Base-by-base conservation (phyloP, 2,888 invertebrate genomes). In the Choreutis nemorana region DNA sequence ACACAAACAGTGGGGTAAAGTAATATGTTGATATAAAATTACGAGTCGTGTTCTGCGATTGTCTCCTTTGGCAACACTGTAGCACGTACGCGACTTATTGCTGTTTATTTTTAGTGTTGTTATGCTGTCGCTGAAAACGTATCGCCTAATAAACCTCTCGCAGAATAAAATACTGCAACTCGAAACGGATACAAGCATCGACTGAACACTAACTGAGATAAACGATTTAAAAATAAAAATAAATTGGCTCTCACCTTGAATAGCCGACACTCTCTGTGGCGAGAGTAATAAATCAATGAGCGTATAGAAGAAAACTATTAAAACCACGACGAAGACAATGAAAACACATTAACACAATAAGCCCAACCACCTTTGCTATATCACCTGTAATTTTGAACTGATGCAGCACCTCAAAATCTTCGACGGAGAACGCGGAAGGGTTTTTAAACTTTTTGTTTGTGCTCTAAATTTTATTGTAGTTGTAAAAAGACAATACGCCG, bases 361-460 rank as follows among this genome's bases (percentile, higher is more conserved):
- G 47, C 44, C 41, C 37, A 49, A 54, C 50, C 67, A 72, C 59
- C 73, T 73, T 70, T 64, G 68, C 77, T 61, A 70, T 53, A 46
- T 66, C 78, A 77, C 77, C 77, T 78, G 77, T 66, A 70, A 66
- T 70, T 72, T 60, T 35, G 42, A 52, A 78, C 77, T 78, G 73
- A 55, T 50, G 42, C 46, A 45, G 41, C 54, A 64, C 63, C 60
- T 63, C 42, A 32, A 32, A 38, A 30, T 37, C 36, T 33, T 50
- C 57, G 61, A 72, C 67, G 62, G 60, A 33, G 46, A 61, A 75
- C 52, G 62, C 77, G 77, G 77, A 78, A 78, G 75, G 58, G 66
- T 60, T 26, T 68, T 39, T 25, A 23, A 11, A 14, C 56, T 72
- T 71, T 73, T 72, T 71, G 64, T 72, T 64, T 61, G 45, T 72